Evolutionary conservation across 2,888 invertebrate genomes (phyloP).

Genomic region (Coecobrya sp.): DNA sequence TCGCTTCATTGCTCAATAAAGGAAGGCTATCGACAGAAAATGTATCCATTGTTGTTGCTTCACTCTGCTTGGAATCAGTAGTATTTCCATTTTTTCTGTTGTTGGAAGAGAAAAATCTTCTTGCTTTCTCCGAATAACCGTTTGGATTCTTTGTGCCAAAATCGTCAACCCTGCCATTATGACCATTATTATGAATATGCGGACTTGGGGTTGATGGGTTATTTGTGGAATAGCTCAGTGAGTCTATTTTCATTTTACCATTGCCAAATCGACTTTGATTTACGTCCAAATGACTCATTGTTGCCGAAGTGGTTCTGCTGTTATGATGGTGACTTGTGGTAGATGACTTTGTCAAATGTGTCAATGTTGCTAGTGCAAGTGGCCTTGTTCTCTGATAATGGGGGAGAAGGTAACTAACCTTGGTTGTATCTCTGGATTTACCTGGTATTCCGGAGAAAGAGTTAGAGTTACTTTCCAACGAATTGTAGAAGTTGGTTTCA

Average conservation of each 20-base stretch:
- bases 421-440: neutral
- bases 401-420: neutral
- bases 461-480: neutral
- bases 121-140: conserved; percentile 41
- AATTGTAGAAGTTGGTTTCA: neutral
- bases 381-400: neutral
- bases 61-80: neutral
- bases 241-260: neutral
- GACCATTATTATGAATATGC: neutral
- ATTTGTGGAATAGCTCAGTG: neutral
- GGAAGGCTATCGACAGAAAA: neutral
- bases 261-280: conserved; percentile 49
- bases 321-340: neutral
- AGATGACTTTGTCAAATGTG: neutral
- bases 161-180: neutral
- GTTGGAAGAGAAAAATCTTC: conserved; percentile 25
- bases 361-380: neutral
- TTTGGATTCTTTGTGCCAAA: conserved; percentile 61
- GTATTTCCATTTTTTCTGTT: conserved; percentile 28
- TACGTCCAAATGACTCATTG: conserved; percentile 32
- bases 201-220: neutral
- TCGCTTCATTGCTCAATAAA: neutral
- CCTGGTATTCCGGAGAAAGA: neutral
- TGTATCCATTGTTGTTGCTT: conserved; percentile 43
- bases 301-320: neutral